Evolutionary conservation across 2,797 vertebrate species (phyloP), one percentile per base, ranked within the genome.

Genomic region (Melopsittacus undulatus): DNA sequence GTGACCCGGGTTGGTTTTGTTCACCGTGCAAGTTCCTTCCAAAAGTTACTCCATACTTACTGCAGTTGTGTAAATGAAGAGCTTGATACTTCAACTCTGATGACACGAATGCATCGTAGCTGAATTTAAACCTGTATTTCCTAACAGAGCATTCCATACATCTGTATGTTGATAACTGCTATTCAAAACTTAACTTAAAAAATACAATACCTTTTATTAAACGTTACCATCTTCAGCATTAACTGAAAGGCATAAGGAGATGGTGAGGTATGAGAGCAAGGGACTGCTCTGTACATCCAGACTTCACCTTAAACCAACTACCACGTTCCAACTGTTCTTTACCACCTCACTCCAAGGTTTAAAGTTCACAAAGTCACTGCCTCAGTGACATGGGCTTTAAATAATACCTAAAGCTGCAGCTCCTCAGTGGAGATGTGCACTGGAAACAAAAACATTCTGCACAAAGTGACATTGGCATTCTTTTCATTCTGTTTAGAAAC

Each of bases 91-190:
- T 27, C 73, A 76, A 17, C 54, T 74, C 32, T 23, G 48, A 51
- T 19, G 22, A 82, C 72, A 40, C 42, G 26, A 92, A 74, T 73
- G 54, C 20, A 80, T 61, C 82, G 9, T 17, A 79, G 72, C 86
- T 76, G 84, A 89, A 93, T 43, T 89, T 38, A 57, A 84, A 94
- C 83, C 94, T 93, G 73, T 74, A 43, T 82, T 92, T 95, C 95
- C 95, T 87, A 94, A 34, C 54, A 62, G 95, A 91, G 90, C 93
- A 51, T 83, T 89, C 93, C 78, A 38, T 38, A 7, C 3, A 13
- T 30, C 83, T 67, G 56, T 7, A 61, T 76, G 88, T 13, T 32
- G 56, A 4, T 20, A 82, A 79, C 46, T 15, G 49, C 82, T 34
- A 46, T 32, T 78, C 42, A 23, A 51, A 51, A 73, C 21, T 66